Evolutionary conservation across 2,797 vertebrate species (phyloP).

Genomic region (Hapalemur alaotrensis): DNA sequence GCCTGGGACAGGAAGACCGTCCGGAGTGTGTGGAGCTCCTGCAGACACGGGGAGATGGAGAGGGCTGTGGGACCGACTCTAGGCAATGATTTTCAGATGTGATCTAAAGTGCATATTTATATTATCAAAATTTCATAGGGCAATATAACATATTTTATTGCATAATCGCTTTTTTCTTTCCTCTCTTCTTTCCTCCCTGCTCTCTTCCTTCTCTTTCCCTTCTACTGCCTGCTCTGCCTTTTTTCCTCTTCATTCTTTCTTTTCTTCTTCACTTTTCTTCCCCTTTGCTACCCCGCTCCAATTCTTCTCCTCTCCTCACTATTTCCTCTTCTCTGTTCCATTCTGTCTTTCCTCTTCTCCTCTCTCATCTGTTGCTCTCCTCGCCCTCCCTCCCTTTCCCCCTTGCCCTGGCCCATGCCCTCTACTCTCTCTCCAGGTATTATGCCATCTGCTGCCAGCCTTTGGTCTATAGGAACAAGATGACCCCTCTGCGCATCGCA

Average conservation of each 20-base stretch:
- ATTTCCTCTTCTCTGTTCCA: not conserved
- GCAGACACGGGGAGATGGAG: not conserved
- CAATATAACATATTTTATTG: not conserved
- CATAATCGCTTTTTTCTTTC: not conserved
- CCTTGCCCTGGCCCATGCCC: not conserved
- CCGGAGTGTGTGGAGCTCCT: not conserved
- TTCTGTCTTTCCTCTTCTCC: not conserved
- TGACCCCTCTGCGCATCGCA: conserved; percentile 95
- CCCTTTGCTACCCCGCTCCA: not conserved
- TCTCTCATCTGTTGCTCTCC: not conserved
- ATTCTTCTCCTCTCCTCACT: not conserved
- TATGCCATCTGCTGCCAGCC: conserved; percentile 99
- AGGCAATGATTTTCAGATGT: not conserved
- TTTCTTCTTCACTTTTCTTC: not conserved
- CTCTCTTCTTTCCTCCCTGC: not conserved
- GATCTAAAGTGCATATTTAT: not conserved
- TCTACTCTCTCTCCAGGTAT: conserved; percentile 87
- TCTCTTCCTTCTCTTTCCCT: not conserved
- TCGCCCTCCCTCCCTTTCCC: not conserved
- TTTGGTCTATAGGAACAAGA: conserved; percentile 97
- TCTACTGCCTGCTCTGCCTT: not conserved
- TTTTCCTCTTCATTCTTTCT: not conserved
- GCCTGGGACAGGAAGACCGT: not conserved
- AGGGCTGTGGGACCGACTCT: not conserved
- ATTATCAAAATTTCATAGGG: not conserved